Percentiles rank a stretch among this genome's conserved stretches.
These are phyloP conservation scores for Acanthaster planci DNA, from an alignment of 35 echinoderm and acorn worm species.

Conservation along the genomic window DNA sequence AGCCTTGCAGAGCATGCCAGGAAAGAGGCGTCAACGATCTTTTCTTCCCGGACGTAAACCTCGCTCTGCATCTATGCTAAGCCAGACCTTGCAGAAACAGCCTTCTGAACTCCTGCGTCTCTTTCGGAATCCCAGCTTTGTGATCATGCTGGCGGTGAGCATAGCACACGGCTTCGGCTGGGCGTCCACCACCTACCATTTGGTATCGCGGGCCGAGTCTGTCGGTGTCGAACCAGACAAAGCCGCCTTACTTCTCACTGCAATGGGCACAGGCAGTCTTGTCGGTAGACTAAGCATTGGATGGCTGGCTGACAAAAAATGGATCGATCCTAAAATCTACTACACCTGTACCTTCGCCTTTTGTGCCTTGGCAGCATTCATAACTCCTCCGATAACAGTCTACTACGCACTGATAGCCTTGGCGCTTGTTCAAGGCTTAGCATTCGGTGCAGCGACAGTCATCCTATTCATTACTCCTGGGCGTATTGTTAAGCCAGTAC, in stretches of 20 bases:
- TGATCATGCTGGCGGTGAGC: conserved; percentile 11
- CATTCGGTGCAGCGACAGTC: neutral
- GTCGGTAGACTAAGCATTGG: conserved; percentile 17
- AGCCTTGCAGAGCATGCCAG: neutral
- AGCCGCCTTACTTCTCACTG: conserved; percentile 16
- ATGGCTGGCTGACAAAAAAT: conserved; percentile 5
- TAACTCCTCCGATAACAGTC: neutral
- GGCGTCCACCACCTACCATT: conserved; percentile 8
- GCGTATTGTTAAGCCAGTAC: neutral
- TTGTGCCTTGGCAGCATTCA: neutral
- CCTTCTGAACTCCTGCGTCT: neutral
- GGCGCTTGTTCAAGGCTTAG: neutral
- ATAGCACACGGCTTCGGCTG: conserved; percentile 30
- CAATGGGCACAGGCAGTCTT: conserved; percentile 1
- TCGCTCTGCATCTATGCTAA: neutral
- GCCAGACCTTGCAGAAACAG: neutral
- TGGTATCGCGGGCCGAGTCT: neutral
- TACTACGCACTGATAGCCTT: neutral
- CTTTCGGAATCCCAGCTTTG: neutral
- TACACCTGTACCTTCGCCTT: neutral
- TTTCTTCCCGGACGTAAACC: neutral
- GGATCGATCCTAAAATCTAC: neutral
- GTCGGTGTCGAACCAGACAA: neutral
- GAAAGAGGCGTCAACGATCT: neutral
- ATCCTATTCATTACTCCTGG: neutral